phyloP scores from a whole-genome alignment of 53 echinoderm and acorn worm genomes.

The Crossaster papposus region DNA sequence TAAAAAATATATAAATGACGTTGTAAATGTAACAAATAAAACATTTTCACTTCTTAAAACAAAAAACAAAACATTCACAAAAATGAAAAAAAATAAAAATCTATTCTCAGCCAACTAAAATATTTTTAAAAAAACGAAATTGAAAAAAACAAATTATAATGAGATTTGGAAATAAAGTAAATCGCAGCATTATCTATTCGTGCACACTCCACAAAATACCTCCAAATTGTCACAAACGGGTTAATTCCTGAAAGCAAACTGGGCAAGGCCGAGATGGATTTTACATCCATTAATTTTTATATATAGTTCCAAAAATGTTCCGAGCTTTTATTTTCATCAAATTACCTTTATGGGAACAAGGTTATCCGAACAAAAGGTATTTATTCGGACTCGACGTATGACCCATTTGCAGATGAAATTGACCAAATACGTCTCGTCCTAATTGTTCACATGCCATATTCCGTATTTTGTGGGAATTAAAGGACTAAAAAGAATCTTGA shows the following conservation, averaged over 20 bases:
- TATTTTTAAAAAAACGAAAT: neutral
- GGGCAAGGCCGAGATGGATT: neutral
- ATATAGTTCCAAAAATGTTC: neutral
- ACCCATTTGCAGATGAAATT: neutral
- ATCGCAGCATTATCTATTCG: neutral
- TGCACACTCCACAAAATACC: neutral
- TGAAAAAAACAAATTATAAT: neutral
- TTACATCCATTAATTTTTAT: neutral
- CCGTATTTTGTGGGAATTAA: neutral
- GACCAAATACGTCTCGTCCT: neutral
- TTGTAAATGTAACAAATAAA: neutral
- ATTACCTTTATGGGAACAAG: neutral
- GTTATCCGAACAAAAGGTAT: neutral
- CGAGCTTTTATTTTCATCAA: neutral
- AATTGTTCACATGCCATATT: neutral
- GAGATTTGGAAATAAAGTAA: no score
- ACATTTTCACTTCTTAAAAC: neutral
- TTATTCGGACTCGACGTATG: neutral
- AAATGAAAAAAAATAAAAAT: neutral
- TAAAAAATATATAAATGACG: neutral
- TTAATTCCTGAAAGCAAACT: neutral
- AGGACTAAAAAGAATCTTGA: neutral
- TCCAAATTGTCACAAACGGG: neutral
- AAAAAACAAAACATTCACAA: neutral
- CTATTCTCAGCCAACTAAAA: no score